Percentiles rank a stretch among this genome's conserved stretches.
These are phyloP conservation scores for Tinea trinotella DNA, from an alignment of 2,888 invertebrate species.

Conservation along the genomic window DNA sequence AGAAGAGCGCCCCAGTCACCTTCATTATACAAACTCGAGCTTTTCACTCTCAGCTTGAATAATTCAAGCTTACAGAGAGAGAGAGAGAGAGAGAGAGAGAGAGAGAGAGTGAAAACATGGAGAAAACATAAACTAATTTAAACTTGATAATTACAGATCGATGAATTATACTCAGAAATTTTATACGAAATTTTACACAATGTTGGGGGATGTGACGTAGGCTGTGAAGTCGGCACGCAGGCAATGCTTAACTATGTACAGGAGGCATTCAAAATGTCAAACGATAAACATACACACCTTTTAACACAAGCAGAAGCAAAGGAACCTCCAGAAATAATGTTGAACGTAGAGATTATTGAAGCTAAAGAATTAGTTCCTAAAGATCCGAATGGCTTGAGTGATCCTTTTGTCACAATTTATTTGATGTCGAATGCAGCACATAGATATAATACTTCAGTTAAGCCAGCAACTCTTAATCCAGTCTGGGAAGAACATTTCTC, in stretches of 20 bases:
- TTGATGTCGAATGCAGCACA: conserved; percentile 83
- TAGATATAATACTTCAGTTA: conserved; percentile 92
- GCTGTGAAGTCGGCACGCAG: conserved; percentile 78
- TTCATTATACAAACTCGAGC: no score
- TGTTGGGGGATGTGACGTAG: conserved; percentile 85
- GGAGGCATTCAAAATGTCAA: conserved; percentile 83
- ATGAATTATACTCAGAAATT: conserved; percentile 88
- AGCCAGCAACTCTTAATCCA: conserved; percentile 90
- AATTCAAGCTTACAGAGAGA: no score
- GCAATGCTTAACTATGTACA: conserved; percentile 82
- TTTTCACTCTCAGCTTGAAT: no score
- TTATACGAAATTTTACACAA: conserved; percentile 88
- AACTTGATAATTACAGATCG: conserved; percentile 76
- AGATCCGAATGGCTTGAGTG: conserved; percentile 94
- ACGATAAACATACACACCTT: conserved; percentile 81
- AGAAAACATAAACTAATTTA: background rate
- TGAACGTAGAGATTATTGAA: conserved; percentile 89
- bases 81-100: no score
- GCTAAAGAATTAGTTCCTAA: conserved; percentile 88
- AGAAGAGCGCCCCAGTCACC: no score
- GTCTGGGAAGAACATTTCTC: conserved; percentile 98
- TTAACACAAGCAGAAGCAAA: conserved; percentile 81
- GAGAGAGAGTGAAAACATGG: no score
- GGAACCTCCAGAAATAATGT: conserved; percentile 86
- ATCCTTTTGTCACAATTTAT: conserved; percentile 96